Evolutionary conservation across 2,797 vertebrate genomes (phyloP), one percentile per base, ranked within the genome.

Genomic region (Anas capensis): DNA sequence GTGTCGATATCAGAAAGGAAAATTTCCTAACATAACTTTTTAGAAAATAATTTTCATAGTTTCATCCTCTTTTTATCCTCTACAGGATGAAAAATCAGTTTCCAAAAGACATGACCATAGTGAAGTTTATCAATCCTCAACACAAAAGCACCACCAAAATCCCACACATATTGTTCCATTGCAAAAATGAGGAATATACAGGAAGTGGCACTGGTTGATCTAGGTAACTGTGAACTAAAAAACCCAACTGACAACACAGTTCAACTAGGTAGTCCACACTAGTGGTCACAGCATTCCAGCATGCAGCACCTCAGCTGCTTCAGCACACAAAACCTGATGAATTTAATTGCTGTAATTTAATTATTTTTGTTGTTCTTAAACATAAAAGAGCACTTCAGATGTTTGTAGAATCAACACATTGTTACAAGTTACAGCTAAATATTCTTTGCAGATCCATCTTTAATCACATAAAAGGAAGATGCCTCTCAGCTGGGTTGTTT

Each of bases 101-200:
- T 46, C 72, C 44, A 62, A 56, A 79, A 66, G 11, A 58, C 34
- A 44, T 0, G 6, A 82, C 66, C 13, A 56, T 1, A 57, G 14
- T 8, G 13, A 66, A 40, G 56, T 33, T 82, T 23, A 73, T 72
- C 21, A 71, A 57, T 8, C 19, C n/a, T 54, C 0, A 0, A 0
- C n/a, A 65, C 14, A 86, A 71, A 93, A 57, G 58, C 36, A 69
- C 15, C 23, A 13, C 19, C 73, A 8, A 27, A 58, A 53, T 33
- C 20, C 17, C 23, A 56, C 4, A n/a, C 6, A 6, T 12, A 9
- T n/a, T 66, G 27, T 64, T 57, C 14, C 48, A 54, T 20, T 11
- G 36, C 48, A 83, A 88, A 86, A 94, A 40, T 4, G 4, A 79
- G 57, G 33, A 34, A 20, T 3, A 33, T 13, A 64, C 0, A 48